phyloP scores from a whole-genome alignment of 2,888 invertebrate species.

The Gymnosoma rotundatum region DNA sequence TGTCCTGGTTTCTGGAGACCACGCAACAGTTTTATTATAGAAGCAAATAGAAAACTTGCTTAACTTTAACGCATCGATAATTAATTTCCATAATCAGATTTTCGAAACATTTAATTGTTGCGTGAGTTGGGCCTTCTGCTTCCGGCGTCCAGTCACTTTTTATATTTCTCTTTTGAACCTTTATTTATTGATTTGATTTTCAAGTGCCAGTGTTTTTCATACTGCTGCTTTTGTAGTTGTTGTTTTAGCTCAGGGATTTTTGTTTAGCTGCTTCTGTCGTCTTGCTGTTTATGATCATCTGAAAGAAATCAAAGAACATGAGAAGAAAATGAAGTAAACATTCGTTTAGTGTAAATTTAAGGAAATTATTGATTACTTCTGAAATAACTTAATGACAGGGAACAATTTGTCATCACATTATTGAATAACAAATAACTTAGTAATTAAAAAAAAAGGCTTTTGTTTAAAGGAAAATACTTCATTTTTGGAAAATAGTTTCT shows the following conservation, averaged over 20 bases:
- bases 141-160: too few relatives aligned
- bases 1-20: not conserved
- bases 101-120: not conserved
- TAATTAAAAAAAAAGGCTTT: too few relatives aligned
- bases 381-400: too few relatives aligned
- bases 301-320: not conserved
- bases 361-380: too few relatives aligned
- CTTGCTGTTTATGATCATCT: slow-evolving; percentile 50
- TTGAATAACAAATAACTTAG: too few relatives aligned
- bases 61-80: slow-evolving; percentile 10
- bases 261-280: not conserved
- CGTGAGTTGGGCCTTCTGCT: not conserved
- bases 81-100: slow-evolving; percentile 46
- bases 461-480: too few relatives aligned
- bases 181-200: slow-evolving; percentile 52
- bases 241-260: not conserved
- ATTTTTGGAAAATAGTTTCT: too few relatives aligned
- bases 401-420: too few relatives aligned
- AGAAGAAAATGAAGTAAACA: not conserved
- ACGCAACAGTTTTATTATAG: not conserved
- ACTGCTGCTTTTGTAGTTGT: not conserved
- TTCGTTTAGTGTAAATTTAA: not conserved
- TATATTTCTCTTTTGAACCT: not conserved
- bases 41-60: not conserved
- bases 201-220: slow-evolving; percentile 28